Conservation (phyloP, 2,888 invertebrate species). For the Eupithecia inturbata region DNA sequence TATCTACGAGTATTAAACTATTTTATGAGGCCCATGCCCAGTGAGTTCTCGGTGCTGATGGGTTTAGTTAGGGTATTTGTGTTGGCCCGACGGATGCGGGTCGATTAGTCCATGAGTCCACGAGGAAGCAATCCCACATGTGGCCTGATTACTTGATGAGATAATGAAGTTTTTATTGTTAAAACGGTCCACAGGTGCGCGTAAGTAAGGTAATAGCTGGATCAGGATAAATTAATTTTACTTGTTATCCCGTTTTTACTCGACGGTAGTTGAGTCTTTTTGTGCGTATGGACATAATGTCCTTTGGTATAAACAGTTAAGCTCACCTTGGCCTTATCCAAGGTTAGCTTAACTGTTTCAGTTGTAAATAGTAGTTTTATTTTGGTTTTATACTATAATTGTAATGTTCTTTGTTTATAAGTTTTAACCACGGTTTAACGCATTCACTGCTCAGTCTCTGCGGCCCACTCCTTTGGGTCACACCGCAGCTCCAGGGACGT, state of each 20-base stretch:
- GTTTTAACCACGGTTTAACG: too few relatives aligned
- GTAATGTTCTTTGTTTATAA: too few relatives aligned
- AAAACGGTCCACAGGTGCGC: slow-evolving; percentile 6
- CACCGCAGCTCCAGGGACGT: too few relatives aligned
- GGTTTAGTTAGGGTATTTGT: too few relatives aligned
- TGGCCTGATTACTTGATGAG: slow-evolving; percentile 25
- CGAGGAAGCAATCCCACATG: slow-evolving; percentile 22
- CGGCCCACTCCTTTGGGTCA: too few relatives aligned
- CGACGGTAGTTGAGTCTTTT: neutral
- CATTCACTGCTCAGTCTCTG: too few relatives aligned
- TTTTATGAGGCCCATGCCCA: too few relatives aligned
- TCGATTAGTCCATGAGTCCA: slow-evolving; percentile 4
- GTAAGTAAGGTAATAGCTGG: neutral
- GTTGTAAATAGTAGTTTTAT: neutral
- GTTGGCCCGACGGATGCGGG: slow-evolving; percentile 14
- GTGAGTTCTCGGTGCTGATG: too few relatives aligned
- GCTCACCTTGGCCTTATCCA: too few relatives aligned
- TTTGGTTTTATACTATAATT: neutral
- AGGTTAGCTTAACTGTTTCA: neutral
- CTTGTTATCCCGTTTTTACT: neutral
- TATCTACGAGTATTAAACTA: too few relatives aligned
- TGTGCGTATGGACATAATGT: neutral
- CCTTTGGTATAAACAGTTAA: too few relatives aligned
- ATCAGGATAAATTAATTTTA: neutral
- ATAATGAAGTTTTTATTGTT: slow-evolving; percentile 27